Evolutionary conservation across 1,140 invertebrate genomes (phyloP), one percentile per base, ranked within the genome.

Genomic region (Calephelis nemesis): DNA sequence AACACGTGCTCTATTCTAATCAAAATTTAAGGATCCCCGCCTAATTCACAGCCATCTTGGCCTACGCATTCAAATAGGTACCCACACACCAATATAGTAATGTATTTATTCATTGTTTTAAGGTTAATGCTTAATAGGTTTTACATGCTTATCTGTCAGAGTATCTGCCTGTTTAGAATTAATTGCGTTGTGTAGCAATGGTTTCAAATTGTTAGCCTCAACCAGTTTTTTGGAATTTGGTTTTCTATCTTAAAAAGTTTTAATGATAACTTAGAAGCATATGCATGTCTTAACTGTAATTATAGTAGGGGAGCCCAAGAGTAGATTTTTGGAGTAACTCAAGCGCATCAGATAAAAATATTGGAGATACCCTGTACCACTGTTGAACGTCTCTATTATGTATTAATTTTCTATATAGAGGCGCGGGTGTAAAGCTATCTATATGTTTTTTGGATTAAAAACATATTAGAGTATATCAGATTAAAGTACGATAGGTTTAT

Each of bases 101-200:
- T 45, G 11, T 60, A 60, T 60, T 60, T 60, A 60, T 60, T 60
- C 54, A 60, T 60, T 60, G 54, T 60, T 60, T n/a, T 60, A 39
- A 60, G 54, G 54, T 60, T 60, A 60, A 60, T 60, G 30, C 54
- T 60, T 60, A 60, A 60, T 60, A 60, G 54, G 54, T 60, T 58
- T 58, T 39, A 60, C 54, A 60, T 60, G 54, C 54, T 60, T 60
- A 60, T 60, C 54, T 40, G 54, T 40, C 54, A 60, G 54, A 40
- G 54, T 60, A 60, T 60, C 54, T 60, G 30, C 11, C 30, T 58
- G 52, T 60, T 60, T 12, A 30, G 11, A 60, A 40, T 60, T 40
- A 60, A 60, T 60, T 40, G 54, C 54, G 5, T 45, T 45, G 30
- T 58, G 30, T 30, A 45, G 42, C 15, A 19, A 54, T 54, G 15